Evolutionary conservation across 2,113 vertebrate species (phyloP).

Genomic region (Rhabdomys dilectus): DNA sequence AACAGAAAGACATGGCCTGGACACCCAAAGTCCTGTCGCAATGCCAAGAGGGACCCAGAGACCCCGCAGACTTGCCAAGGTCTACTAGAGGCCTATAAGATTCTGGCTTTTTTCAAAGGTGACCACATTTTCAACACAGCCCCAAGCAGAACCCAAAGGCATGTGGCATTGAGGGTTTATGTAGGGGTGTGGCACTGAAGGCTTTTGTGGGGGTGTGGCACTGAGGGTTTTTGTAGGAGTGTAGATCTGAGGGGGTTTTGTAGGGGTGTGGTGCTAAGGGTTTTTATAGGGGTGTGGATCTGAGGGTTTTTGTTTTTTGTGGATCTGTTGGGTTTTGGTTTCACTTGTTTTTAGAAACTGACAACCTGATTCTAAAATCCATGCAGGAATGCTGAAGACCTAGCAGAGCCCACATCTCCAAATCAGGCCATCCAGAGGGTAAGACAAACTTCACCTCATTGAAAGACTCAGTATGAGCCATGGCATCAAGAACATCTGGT

Average conservation of each 20-base stretch:
- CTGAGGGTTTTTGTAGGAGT: background rate
- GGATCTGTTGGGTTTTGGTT: background rate
- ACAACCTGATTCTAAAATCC: background rate
- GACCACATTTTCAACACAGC: background rate
- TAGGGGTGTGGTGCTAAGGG: too few species aligned
- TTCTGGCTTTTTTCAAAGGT: background rate
- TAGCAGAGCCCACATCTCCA: background rate
- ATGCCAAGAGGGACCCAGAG: background rate
- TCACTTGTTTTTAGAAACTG: background rate
- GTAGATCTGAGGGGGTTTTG: background rate
- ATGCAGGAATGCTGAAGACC: background rate
- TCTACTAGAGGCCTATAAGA: background rate
- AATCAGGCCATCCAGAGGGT: background rate
- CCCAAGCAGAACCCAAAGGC: background rate
- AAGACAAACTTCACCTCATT: background rate
- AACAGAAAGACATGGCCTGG: background rate
- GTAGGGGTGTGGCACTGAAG: too few species aligned
- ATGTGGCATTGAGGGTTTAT: background rate
- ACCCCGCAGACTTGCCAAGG: background rate
- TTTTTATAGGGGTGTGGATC: too few species aligned
- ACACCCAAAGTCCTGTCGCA: fast-evolving
- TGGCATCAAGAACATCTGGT: background rate
- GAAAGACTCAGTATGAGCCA: background rate
- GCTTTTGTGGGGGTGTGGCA: too few species aligned
- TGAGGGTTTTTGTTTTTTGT: background rate